phyloP scores from a whole-genome alignment of 2,113 vertebrate species.

The Cyanoliseus patagonus region DNA sequence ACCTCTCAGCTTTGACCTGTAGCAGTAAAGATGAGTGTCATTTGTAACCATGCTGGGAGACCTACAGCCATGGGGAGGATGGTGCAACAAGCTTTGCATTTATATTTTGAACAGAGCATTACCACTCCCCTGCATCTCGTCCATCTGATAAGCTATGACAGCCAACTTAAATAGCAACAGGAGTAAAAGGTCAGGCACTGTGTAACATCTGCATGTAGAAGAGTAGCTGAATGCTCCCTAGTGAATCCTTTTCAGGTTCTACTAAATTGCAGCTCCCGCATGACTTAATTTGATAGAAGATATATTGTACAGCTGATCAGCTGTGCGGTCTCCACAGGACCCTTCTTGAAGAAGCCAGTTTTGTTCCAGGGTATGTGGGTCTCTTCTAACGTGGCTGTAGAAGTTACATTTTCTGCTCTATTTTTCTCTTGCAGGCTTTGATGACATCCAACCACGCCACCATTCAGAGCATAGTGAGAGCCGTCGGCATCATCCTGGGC shows the following conservation, averaged over 20 bases:
- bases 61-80: not conserved
- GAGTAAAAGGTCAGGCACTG: not conserved
- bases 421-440: conserved; percentile 79
- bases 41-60: not conserved
- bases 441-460: conserved; percentile 96
- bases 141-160: not conserved
- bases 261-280: not conserved
- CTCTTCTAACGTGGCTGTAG: accelerated
- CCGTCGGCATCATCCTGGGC: conserved; percentile 87
- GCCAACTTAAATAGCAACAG: not conserved
- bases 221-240: not conserved
- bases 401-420: not conserved
- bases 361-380: accelerated
- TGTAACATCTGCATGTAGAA: not conserved
- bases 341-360: not conserved
- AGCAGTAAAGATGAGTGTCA: not conserved
- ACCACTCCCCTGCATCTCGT: not conserved
- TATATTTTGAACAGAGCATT: not conserved
- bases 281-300: not conserved
- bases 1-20: not conserved
- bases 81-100: not conserved
- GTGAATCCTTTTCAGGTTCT: not conserved
- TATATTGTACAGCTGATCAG: not conserved
- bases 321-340: not conserved
- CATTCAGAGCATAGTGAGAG: conserved; percentile 96